phyloP scores from a whole-genome alignment of 2,797 vertebrate species.

The Pelodytes ibericus region DNA sequence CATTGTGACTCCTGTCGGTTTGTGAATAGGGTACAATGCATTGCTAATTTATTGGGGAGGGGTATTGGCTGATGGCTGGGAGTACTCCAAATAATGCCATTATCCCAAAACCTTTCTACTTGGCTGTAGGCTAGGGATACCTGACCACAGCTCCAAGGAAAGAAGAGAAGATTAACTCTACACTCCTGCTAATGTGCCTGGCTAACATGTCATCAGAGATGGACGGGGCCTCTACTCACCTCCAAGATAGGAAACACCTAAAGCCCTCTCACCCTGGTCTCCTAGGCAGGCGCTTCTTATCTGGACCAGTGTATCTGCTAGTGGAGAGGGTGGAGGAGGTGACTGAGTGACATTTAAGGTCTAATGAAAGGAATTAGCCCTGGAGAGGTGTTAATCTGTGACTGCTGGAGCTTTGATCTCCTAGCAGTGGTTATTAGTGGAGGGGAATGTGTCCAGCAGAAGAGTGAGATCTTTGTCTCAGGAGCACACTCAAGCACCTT shows the following conservation, averaged over 20 bases:
- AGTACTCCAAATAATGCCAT: not conserved
- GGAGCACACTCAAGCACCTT: slow-evolving; percentile 44
- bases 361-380: slow-evolving; percentile 54
- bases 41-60: too few relatives aligned
- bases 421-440: slow-evolving; percentile 22
- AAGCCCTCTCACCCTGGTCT: not conserved
- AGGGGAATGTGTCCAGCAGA: not conserved
- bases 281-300: slow-evolving; percentile 13
- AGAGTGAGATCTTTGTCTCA: slow-evolving; percentile 45
- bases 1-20: too few relatives aligned
- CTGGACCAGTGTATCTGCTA: slow-evolving; percentile 9
- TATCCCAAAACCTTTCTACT: not conserved
- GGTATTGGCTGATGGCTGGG: not conserved
- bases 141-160: not conserved
- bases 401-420: slow-evolving; percentile 48
- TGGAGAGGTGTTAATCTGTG: slow-evolving; percentile 56
- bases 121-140: not conserved
- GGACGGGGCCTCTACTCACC: slow-evolving; percentile 27
- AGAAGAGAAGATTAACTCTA: slow-evolving; percentile 1
- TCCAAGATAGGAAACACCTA: not conserved
- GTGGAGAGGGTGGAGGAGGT: slow-evolving; percentile 23
- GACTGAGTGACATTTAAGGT: slow-evolving; percentile 26
- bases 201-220: slow-evolving; percentile 36
- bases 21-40: too few relatives aligned
- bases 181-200: not conserved